Evolutionary conservation across 2,888 invertebrate species (phyloP).

Genomic region (Fragum fragum): DNA sequence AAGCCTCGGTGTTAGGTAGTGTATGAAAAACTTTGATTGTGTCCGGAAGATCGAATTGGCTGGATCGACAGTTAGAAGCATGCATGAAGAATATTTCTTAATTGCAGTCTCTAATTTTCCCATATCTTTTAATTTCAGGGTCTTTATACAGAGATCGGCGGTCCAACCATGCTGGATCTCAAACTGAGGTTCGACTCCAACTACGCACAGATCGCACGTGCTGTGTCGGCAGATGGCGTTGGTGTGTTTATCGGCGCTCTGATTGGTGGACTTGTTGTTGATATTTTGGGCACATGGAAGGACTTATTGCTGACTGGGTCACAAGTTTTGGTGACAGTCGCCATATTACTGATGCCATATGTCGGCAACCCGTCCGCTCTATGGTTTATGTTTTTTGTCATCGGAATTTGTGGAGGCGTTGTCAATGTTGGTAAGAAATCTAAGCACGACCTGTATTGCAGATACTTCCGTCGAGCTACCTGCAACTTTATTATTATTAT

Average conservation of each 20-base stretch:
- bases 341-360: conserved; percentile 58
- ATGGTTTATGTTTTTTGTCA: conserved; percentile 56
- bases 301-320: conserved; percentile 50
- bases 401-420: conserved; percentile 55
- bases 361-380: conserved; percentile 35
- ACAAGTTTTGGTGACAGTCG: conserved; percentile 38
- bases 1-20: too few relatives aligned
- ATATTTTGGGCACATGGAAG: conserved; percentile 57
- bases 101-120: too few relatives aligned
- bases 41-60: too few relatives aligned
- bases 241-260: conserved; percentile 64
- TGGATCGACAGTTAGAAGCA: too few relatives aligned
- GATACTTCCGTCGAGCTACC: too few relatives aligned
- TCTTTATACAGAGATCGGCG: conserved; percentile 59
- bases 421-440: conserved; percentile 61
- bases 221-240: conserved; percentile 54
- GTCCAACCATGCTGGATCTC: conserved; percentile 65
- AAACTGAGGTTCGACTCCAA: conserved; percentile 52
- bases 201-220: conserved; percentile 57
- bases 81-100: too few relatives aligned
- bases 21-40: too few relatives aligned
- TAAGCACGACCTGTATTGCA: background rate
- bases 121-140: conserved; percentile 55
- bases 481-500: too few relatives aligned
- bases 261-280: conserved; percentile 55